These are phyloP conservation scores for Pelochelys cantorii DNA, from an alignment of 2,797 vertebrate species.

Conservation along the genomic window DNA sequence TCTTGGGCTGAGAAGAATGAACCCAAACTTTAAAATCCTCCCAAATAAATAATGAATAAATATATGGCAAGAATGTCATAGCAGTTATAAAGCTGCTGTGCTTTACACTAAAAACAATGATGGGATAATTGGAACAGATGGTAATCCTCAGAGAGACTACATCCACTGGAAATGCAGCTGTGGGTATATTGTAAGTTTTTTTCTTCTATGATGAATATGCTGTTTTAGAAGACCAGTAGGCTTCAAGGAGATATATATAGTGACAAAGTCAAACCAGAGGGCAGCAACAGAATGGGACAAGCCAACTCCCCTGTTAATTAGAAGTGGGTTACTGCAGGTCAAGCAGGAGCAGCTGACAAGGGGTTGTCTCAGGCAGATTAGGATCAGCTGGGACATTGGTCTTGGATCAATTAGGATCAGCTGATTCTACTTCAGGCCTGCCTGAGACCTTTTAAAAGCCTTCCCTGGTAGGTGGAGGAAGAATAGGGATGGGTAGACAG, in stretches of 20 bases:
- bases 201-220: slow-evolving; percentile 68
- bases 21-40: slow-evolving; percentile 21
- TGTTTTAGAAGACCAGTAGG: slow-evolving; percentile 63
- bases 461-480: no score
- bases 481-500: no score
- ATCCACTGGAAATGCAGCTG: slow-evolving; percentile 75
- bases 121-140: slow-evolving; percentile 80
- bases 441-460: no score
- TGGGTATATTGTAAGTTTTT: slow-evolving; percentile 51
- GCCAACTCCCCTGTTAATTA: no score
- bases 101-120: slow-evolving; percentile 75
- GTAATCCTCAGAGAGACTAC: slow-evolving; percentile 58
- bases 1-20: neutral
- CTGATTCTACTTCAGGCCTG: no score
- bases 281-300: no score
- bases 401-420: no score
- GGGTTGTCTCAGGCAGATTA: no score
- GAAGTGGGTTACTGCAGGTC: no score
- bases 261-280: no score
- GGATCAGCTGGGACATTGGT: no score
- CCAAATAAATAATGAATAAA: slow-evolving; percentile 45
- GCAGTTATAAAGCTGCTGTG: slow-evolving; percentile 69
- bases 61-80: slow-evolving; percentile 48
- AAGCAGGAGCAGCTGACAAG: no score
- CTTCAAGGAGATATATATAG: slow-evolving; percentile 28